These are phyloP conservation scores for Dreissena polymorpha DNA, from an alignment of 1,140 invertebrate genomes.

Conservation along the genomic window DNA sequence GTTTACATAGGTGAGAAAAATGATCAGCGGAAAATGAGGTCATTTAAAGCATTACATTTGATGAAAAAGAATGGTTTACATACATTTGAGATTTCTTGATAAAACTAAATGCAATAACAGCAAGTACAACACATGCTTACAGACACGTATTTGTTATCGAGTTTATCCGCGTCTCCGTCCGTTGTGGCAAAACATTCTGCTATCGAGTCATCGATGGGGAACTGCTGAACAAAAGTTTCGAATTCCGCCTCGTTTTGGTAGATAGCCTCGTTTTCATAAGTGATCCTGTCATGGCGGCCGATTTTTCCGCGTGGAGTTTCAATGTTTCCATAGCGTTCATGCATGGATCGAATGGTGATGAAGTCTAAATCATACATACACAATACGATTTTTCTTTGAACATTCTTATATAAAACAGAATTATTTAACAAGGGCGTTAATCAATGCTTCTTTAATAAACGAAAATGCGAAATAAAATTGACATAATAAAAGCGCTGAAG, in stretches of 20 bases:
- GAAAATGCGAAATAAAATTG: neutral
- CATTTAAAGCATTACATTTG: too few species aligned
- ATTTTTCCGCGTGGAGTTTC: slow-evolving; percentile 1
- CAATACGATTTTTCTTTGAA: neutral
- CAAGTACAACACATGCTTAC: neutral
- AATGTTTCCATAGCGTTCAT: slow-evolving; percentile 28
- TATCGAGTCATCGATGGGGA: slow-evolving; percentile 57
- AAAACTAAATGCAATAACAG: too few species aligned
- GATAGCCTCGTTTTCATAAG: slow-evolving; percentile 25
- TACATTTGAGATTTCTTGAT: too few species aligned
- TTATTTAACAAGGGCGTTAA: neutral
- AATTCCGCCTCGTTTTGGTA: slow-evolving; percentile 55
- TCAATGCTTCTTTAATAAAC: neutral
- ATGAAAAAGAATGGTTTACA: too few species aligned
- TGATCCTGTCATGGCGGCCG: slow-evolving; percentile 11
- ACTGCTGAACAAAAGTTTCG: slow-evolving; percentile 56
- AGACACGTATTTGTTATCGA: neutral
- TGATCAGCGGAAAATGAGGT: too few species aligned
- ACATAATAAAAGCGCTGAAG: neutral
- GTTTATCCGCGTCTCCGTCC: neutral
- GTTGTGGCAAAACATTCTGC: slow-evolving; percentile 52
- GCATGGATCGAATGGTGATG: slow-evolving; percentile 38
- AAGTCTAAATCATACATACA: slow-evolving; percentile 23
- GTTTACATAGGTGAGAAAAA: too few species aligned
- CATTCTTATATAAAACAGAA: neutral